These are phyloP conservation scores for Lepidurus couesii DNA, from an alignment of 1,140 invertebrate species.

Conservation along the genomic window DNA sequence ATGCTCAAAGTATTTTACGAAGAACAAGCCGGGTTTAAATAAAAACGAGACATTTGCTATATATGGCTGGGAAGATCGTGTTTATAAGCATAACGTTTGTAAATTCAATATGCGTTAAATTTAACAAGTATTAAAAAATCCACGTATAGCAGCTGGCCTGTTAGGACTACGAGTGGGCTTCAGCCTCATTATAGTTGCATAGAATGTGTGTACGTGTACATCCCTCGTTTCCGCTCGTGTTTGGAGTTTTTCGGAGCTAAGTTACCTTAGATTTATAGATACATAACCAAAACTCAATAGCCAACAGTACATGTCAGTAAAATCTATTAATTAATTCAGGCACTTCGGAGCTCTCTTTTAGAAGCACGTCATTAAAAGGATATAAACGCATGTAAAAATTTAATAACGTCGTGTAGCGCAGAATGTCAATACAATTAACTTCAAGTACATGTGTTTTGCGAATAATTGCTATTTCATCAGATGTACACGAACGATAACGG, in stretches of 20 bases:
- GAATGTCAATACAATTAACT: no score
- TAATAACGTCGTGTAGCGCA: no score
- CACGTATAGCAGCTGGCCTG: constrained; percentile 35
- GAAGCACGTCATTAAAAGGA: no score
- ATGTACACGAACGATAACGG: no score
- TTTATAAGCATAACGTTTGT: constrained; percentile 16
- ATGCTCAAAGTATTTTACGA: constrained; percentile 30
- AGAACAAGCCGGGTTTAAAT: constrained; percentile 23
- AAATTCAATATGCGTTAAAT: neutral
- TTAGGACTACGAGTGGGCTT: constrained; percentile 32
- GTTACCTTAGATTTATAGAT: neutral
- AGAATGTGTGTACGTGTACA: constrained; percentile 33
- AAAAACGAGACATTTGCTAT: constrained; percentile 29
- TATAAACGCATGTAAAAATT: no score
- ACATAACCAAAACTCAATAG: no score
- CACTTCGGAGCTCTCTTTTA: no score
- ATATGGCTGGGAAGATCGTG: constrained; percentile 25
- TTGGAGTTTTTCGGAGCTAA: neutral
- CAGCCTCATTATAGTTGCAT: constrained; percentile 31
- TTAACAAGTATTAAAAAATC: no score
- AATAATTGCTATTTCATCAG: no score
- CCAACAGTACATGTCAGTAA: no score
- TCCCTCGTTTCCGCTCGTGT: constrained; percentile 17
- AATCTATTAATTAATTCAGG: no score
- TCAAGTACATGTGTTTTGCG: no score